A percentile compares a stretch with the other conserved stretches of the same genome.
phyloP scores from a whole-genome alignment of 2,113 vertebrate species.

The Grus americana region DNA sequence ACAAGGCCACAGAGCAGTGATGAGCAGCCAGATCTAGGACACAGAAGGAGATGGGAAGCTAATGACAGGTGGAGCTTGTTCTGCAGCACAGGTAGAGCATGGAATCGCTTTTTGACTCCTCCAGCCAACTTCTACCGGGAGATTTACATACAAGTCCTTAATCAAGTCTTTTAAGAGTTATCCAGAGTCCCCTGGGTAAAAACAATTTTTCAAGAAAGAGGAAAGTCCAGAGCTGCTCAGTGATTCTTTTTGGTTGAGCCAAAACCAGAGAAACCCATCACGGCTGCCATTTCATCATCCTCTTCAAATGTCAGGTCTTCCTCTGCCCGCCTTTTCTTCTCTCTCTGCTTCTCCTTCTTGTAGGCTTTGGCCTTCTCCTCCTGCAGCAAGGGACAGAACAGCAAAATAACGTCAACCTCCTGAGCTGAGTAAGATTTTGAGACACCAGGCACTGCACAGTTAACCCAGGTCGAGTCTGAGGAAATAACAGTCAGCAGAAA shows the following conservation, averaged over 20 bases:
- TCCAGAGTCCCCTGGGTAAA: slow-evolving; percentile 60
- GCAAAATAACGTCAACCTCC: neutral
- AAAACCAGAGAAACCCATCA: slow-evolving; percentile 98
- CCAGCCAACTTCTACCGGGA: slow-evolving; percentile 26
- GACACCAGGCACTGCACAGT: neutral
- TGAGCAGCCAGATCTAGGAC: slow-evolving; percentile 30
- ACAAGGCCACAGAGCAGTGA: slow-evolving; percentile 46
- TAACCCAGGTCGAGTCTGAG: neutral
- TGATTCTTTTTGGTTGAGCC: slow-evolving; percentile 94
- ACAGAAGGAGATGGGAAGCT: slow-evolving; percentile 38
- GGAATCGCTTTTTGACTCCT: slow-evolving; percentile 32
- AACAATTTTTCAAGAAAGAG: slow-evolving; percentile 48
- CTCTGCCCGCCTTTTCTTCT: slow-evolving; percentile 92
- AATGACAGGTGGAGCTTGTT: slow-evolving; percentile 38
- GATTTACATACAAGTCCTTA: slow-evolving; percentile 51
- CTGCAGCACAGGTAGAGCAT: slow-evolving; percentile 42
- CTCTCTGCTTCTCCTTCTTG: slow-evolving; percentile 96
- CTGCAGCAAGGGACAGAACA: slow-evolving; percentile 68
- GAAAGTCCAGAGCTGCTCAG: slow-evolving; percentile 76
- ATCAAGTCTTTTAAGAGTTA: slow-evolving; percentile 52
- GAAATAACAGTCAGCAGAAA: neutral
- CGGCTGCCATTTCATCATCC: slow-evolving; percentile 96
- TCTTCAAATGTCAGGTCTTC: slow-evolving; percentile 94
- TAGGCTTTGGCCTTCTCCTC: slow-evolving; percentile 98
- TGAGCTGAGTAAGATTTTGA: neutral